Evolutionary conservation across 2,113 vertebrate species (phyloP).

Genomic region (Tichodroma muraria): DNA sequence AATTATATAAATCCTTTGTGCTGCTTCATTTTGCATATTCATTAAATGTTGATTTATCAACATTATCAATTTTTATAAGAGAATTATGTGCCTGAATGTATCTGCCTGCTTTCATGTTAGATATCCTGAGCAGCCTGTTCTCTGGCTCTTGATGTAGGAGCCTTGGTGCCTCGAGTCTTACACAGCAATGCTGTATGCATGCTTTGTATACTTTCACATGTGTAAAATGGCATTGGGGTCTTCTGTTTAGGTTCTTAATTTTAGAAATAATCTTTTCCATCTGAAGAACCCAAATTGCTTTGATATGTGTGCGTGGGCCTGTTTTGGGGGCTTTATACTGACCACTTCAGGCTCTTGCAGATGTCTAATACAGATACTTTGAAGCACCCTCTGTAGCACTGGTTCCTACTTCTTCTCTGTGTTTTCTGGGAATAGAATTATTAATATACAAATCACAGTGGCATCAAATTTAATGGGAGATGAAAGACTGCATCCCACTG

Average conservation of each 20-base stretch:
- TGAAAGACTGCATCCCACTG: not conserved
- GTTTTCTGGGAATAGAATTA: not conserved
- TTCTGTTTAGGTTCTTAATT: not conserved
- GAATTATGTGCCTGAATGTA: not conserved
- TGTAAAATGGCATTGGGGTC: not conserved
- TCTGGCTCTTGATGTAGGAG: not conserved
- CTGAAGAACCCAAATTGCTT: not conserved
- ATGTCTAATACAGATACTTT: not conserved
- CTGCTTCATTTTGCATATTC: not conserved
- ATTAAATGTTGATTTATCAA: not conserved
- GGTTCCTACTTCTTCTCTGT: not conserved
- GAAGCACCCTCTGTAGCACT: not conserved
- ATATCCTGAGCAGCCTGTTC: not conserved
- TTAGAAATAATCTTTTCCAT: not conserved
- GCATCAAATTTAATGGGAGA: not conserved
- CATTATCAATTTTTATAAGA: not conserved
- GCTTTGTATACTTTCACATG: not conserved
- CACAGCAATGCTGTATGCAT: not conserved
- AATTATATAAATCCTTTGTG: not conserved
- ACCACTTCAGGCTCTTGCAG: not conserved
- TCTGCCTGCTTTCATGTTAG: not conserved
- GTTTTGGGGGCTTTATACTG: not conserved
- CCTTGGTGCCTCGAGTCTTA: not conserved
- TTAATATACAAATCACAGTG: not conserved
- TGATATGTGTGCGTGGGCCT: rapidly evolving